Conservation (phyloP, 2,888 invertebrate species). For the Crocallis elinguaria region DNA sequence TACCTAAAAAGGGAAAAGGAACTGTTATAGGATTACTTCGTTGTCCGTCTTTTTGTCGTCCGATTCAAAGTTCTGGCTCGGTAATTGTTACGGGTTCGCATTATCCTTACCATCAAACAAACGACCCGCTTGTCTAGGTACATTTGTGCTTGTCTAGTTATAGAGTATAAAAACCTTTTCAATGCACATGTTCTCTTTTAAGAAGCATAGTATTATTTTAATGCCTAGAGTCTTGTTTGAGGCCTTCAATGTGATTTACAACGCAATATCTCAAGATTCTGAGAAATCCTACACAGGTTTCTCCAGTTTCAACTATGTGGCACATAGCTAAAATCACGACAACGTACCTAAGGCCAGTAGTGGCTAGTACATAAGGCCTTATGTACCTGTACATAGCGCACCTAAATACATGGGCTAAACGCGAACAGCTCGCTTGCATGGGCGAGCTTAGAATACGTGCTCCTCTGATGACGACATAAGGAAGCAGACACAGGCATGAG, state of each 20-base stretch:
- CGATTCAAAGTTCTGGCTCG: too few relatives aligned
- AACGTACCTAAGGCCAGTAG: slow-evolving; percentile 28
- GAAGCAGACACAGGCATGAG: not conserved
- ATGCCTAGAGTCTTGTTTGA: not conserved
- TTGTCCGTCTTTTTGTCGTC: too few relatives aligned
- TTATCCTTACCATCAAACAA: too few relatives aligned
- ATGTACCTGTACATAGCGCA: slow-evolving; percentile 36
- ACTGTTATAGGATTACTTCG: too few relatives aligned
- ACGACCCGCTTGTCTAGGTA: too few relatives aligned
- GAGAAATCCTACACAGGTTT: slow-evolving; percentile 20
- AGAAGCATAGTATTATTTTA: too few relatives aligned
- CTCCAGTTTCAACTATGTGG: slow-evolving; percentile 22
- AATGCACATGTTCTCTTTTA: too few relatives aligned
- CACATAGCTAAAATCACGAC: slow-evolving; percentile 24
- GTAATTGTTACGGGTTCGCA: too few relatives aligned
- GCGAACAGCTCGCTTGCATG: slow-evolving; percentile 64
- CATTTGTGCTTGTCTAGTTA: too few relatives aligned
- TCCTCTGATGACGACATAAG: slow-evolving; percentile 68
- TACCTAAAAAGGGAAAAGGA: too few relatives aligned
- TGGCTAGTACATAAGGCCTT: slow-evolving; percentile 29
- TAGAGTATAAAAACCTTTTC: too few relatives aligned
- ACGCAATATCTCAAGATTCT: slow-evolving; percentile 12
- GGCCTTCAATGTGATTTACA: slow-evolving; percentile 5
- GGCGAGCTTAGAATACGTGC: slow-evolving; percentile 71
- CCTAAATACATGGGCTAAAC: slow-evolving; percentile 52